Base-by-base conservation (phyloP, 2,797 vertebrate genomes). In the Tragelaphus oryx region DNA sequence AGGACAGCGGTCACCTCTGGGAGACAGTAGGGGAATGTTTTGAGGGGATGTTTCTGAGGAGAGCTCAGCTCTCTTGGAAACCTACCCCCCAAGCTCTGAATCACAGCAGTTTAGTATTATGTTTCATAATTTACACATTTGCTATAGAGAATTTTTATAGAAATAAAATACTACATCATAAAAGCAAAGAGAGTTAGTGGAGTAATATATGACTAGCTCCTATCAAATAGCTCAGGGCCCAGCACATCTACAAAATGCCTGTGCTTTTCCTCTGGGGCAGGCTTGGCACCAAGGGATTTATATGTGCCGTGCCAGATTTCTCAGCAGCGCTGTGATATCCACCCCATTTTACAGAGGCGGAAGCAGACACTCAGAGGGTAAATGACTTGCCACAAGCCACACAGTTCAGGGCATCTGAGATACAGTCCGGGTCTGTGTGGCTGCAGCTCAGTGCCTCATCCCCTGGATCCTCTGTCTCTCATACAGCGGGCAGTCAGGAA, bases 241-340 rank as follows among this genome's bases (percentile, higher is more conserved):
- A 18, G 26, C 10, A 5, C 6, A 3, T 24, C 48, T 33, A 8
- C 3, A 11, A 30, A 12, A 55, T 0, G 17, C 26, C n/a, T 0
- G 6, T 0, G 6, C 10, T 2, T n/a, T 37, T 59, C 48, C 84
- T 71, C 54, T 62, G 79, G 65, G 30, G 26, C 8, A 0, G 24
- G 18, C 28, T 24, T 4, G 4, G 8, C 20, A 8, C 50, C 28
- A 3, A 46, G 16, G 5, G 28, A 6, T 28, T 50, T 1, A 22
- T 44, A 10, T 0, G 1, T 24, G 1, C 6, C 0, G 4, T 6
- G 13, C 11, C 24, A 4, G 24, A 37, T 28, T n/a, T 50, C 88
- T 26, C 4, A 5, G 52, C 48, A 59, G 74, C 5, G 26, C 14
- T 33, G 1, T 1, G 10, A 4, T n/a, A 12, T 14, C 4, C 4